Evolutionary conservation across 1,140 invertebrate species (phyloP), one percentile per base, ranked within the genome.

Genomic region (Anastrepha ludens): DNA sequence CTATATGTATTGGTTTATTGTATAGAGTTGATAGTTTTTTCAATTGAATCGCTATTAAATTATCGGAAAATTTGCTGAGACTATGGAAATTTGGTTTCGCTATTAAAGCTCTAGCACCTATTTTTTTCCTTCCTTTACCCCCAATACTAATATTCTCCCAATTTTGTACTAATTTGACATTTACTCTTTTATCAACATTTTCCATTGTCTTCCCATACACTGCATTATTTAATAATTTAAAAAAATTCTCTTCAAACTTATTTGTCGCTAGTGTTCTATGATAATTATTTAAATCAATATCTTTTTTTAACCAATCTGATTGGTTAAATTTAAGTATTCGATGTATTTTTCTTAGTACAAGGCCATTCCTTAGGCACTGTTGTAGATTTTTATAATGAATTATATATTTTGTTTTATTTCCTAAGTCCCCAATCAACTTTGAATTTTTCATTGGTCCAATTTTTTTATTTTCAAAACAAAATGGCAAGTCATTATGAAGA

Each of bases 201-300:
- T 94, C 94, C 90, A 94, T 94, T 2, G 93, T 93, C 11, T 92
- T 94, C 2, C 94, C 94, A 90, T 93, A 94, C 13, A 94, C 90
- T 5, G 92, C 89, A 90, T 94, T 94, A 89, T 94, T 94, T 88
- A 94, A 91, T 86, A 94, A 88, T 90, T 95, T 94, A 88, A 90
- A 94, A 89, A 94, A 94, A 90, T 94, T 92, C 90, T 94, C 94
- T 91, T 94, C 94, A 92, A 94, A 94, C 15, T 93, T 89, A 89
- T 92, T 93, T 86, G 86, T 92, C 15, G 94, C 92, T 58, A 89
- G 59, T 87, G 89, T 90, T 90, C 94, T 89, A 44, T 91, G 59
- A 5, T 91, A 29, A 50, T 93, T 94, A 91, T 94, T 94, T 44
- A 92, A 88, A 60, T 93, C 91, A 86, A 94, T 94, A 88, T 94